Evolutionary conservation across 2,888 invertebrate genomes (phyloP).

Genomic region (Pasiphila rectangulata): DNA sequence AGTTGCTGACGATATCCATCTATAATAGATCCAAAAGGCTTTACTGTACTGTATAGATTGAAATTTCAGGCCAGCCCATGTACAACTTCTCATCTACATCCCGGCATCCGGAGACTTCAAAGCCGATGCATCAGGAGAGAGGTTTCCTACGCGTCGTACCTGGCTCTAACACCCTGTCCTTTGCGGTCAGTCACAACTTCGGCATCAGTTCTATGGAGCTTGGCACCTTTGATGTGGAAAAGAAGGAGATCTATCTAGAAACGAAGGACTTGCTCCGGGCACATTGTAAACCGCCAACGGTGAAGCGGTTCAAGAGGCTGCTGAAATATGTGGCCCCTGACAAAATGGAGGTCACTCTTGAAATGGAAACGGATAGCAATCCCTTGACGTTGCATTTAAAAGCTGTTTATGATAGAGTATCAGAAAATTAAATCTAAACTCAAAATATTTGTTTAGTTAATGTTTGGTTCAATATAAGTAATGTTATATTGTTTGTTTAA

Average conservation of each 20-base stretch:
- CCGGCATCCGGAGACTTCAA: constrained; percentile 72
- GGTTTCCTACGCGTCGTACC: constrained; percentile 83
- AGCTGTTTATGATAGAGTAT: constrained; percentile 68
- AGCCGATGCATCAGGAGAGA: constrained; percentile 82
- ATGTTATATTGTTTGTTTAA: too few species aligned
- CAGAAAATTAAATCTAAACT: constrained; percentile 14
- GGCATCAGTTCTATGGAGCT: constrained; percentile 82
- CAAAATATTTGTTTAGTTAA: too few species aligned
- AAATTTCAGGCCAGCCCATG: constrained; percentile 82
- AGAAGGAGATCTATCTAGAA: constrained; percentile 68
- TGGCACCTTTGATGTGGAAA: constrained; percentile 66
- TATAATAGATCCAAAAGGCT: too few species aligned
- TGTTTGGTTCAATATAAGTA: too few species aligned
- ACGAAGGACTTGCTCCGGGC: constrained; percentile 56
- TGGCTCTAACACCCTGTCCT: constrained; percentile 72
- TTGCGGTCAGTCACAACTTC: constrained; percentile 82
- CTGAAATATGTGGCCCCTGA: constrained; percentile 52
- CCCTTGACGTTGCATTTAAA: constrained; percentile 78
- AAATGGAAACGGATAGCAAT: constrained; percentile 80
- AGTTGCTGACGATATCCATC: too few species aligned
- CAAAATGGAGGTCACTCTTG: constrained; percentile 65
- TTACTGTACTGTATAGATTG: too few species aligned
- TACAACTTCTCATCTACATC: constrained; percentile 78
- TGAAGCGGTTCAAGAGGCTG: constrained; percentile 67
- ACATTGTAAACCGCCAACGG: constrained; percentile 72